Conservation (phyloP, 2,113 vertebrate species). For the Axis porcinus region DNA sequence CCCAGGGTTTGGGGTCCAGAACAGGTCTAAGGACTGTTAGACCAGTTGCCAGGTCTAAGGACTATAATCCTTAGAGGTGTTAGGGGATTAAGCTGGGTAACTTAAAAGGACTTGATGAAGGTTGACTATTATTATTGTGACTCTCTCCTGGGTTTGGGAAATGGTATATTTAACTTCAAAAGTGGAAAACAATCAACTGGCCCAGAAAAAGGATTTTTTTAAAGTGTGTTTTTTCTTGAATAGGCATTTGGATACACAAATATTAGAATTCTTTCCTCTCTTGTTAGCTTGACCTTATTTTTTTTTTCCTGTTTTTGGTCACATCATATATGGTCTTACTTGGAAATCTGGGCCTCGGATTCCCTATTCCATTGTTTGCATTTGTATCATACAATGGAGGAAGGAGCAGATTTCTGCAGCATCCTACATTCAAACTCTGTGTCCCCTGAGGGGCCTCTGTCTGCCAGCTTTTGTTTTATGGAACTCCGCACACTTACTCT, state of each 20-base stretch:
- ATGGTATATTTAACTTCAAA: not conserved
- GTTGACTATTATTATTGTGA: not conserved
- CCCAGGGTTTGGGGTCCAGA: not conserved
- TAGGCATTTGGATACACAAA: not conserved
- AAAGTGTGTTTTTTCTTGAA: not conserved
- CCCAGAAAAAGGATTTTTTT: not conserved
- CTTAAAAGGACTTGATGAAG: not conserved
- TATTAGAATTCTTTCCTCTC: conserved; percentile 33
- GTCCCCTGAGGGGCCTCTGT: not conserved
- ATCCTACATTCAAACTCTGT: conserved; percentile 19
- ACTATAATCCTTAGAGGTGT: not conserved
- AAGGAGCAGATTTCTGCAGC: conserved; percentile 10
- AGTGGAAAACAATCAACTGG: not conserved
- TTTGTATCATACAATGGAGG: not conserved
- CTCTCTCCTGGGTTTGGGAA: not conserved
- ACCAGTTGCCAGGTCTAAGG: not conserved
- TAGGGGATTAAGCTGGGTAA: not conserved
- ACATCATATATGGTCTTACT: not conserved
- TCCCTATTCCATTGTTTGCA: conserved; percentile 10
- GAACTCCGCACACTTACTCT: not conserved
- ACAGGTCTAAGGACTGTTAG: too few species aligned
- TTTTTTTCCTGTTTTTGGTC: not conserved
- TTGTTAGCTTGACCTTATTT: not conserved
- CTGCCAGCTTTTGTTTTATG: conserved; percentile 41
- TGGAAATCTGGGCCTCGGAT: conserved; percentile 11